Evolutionary conservation across 1,140 invertebrate species (phyloP), one percentile per base, ranked within the genome.

Genomic region (Panagrolaimus sp.): DNA sequence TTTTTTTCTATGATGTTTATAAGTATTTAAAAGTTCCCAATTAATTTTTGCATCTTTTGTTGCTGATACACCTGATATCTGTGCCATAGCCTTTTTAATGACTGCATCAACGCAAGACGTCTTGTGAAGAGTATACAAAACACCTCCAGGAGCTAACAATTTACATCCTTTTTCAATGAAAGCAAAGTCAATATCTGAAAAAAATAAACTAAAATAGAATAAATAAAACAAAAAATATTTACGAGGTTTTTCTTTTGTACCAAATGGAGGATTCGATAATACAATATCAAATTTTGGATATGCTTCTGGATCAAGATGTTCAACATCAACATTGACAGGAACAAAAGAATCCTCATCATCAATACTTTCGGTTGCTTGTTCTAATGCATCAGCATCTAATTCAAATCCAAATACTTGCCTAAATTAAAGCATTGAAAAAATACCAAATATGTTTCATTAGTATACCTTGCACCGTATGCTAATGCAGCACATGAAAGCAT

Each of bases 221-320:
- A 27, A 5, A 20, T n/a, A 27, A 11, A 20, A 27, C 7, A 51
- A 51, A 51, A 4, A 4, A 13, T 20, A 57, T 16, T 4, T 57
- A 57, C 51, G 51, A 11, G 51, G 20, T 25, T 57, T 57, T 4
- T 57, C 51, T 57, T 57, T 57, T 8, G 51, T 57, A 5, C 51
- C 51, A 57, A 57, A 57, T 9, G 51, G 51, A 11, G 51, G 51
- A 57, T 57, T 57, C n/a, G 51, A 25, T 11, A 57, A 25, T 25
- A 57, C 51, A 3, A 57, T 20, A 23, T 57, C 51, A 20, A 57
- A 57, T 38, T 38, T 38, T 2, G 31, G 31, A 38, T 38, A 38
- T 38, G 31, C 2, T 4, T 38, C 31, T 7, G 31, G 2, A 7
- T 4, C 7, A 4, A 38, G 7, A 4, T 38, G 31, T 38, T 57